Conservation (phyloP, 2,888 invertebrate species). For the Scrobipalpa costella region DNA sequence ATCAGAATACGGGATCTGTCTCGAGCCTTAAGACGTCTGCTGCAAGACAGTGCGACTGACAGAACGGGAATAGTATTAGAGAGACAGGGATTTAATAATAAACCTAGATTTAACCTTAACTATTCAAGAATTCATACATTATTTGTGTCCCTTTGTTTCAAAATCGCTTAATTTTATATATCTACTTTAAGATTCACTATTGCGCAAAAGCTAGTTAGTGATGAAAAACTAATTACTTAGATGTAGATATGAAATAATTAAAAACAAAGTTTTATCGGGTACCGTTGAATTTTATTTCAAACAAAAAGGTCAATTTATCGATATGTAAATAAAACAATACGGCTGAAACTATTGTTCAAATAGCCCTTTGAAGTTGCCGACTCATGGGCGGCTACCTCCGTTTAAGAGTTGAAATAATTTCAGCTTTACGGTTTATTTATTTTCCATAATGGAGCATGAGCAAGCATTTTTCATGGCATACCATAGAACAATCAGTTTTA, state of each 20-base stretch:
- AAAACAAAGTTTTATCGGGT: no score
- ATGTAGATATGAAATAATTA: no score
- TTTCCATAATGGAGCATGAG: constrained; percentile 69
- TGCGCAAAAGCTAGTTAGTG: no score
- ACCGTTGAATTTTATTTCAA: no score
- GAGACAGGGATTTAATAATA: neutral
- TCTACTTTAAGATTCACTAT: no score
- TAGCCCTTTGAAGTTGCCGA: constrained; percentile 49
- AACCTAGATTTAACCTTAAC: no score
- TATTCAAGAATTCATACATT: no score
- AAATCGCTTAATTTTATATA: no score
- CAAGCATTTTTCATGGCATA: constrained; percentile 48
- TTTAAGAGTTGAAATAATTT: constrained; percentile 73
- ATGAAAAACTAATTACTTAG: no score
- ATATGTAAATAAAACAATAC: constrained; percentile 35
- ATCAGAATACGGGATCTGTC: constrained; percentile 6
- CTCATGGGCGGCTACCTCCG: constrained; percentile 60
- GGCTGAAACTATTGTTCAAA: constrained; percentile 58
- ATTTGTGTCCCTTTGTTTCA: no score
- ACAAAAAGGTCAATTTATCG: constrained; percentile 41
- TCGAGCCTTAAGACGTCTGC: constrained; percentile 1
- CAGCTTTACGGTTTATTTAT: constrained; percentile 70
- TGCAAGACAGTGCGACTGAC: neutral
- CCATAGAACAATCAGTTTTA: constrained; percentile 37
- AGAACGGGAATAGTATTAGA: neutral